These are phyloP conservation scores for Dascyllus trimaculatus DNA, from an alignment of 2,113 vertebrate species.

Conservation along the genomic window DNA sequence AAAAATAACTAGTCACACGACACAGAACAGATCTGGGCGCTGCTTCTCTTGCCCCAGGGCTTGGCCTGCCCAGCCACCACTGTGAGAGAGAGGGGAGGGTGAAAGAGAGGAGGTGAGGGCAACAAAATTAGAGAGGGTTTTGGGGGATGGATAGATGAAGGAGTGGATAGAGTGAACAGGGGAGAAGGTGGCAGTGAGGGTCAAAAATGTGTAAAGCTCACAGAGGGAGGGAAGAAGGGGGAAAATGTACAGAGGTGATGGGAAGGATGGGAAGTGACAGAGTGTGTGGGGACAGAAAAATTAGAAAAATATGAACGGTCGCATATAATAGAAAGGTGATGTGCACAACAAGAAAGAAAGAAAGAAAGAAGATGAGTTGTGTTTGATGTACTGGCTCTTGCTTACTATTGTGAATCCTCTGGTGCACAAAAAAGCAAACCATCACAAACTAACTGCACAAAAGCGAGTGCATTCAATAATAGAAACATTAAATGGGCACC, in stretches of 20 bases:
- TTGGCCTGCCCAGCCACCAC: constrained; percentile 81
- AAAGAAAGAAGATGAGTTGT: constrained; percentile 78
- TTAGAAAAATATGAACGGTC: background rate
- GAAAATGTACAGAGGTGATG: background rate
- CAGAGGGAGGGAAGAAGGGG: constrained; percentile 13
- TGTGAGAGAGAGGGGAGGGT: constrained; percentile 13
- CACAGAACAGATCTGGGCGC: constrained; percentile 86
- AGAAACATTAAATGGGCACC: constrained; percentile 90
- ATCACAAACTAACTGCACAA: constrained; percentile 90
- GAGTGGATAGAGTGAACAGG: background rate
- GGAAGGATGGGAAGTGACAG: background rate
- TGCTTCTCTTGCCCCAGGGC: constrained; percentile 84
- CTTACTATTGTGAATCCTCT: constrained; percentile 89
- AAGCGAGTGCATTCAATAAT: constrained; percentile 84
- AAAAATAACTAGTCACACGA: constrained; percentile 92
- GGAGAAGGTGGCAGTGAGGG: constrained; percentile 18
- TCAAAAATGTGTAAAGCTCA: constrained; percentile 42
- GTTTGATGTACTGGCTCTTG: constrained; percentile 91
- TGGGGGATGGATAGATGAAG: constrained; percentile 46
- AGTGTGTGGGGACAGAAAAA: constrained; percentile 26
- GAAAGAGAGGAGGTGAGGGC: constrained; percentile 31
- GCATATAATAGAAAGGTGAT: constrained; percentile 7
- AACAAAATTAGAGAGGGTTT: constrained; percentile 49
- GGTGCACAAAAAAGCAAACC: constrained; percentile 93
- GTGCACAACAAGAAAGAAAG: constrained; percentile 25